Evolutionary conservation across 2,797 vertebrate genomes (phyloP).

Genomic region (Parauchenoglanis punctatus): DNA sequence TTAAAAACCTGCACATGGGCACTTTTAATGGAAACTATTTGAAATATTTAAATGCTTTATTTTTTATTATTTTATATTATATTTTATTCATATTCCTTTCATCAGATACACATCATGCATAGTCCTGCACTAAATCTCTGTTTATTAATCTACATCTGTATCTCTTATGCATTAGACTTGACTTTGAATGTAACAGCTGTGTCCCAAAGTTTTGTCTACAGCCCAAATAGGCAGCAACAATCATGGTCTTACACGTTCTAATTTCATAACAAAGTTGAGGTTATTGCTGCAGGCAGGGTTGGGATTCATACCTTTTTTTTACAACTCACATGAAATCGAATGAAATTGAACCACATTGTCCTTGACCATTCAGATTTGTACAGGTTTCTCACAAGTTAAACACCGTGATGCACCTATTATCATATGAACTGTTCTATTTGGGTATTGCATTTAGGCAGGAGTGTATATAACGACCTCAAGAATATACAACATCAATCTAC

Average conservation of each 20-base stretch:
- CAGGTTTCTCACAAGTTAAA: neutral
- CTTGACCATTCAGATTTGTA: neutral
- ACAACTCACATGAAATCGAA: neutral
- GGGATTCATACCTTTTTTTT: neutral
- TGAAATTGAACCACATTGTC: neutral
- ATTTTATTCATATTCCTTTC: conserved; percentile 17
- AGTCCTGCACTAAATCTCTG: neutral
- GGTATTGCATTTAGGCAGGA: neutral
- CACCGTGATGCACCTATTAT: neutral
- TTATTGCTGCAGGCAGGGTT: neutral
- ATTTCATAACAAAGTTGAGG: neutral
- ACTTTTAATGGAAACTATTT: conserved; percentile 66
- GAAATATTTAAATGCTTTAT: neutral
- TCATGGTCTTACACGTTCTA: neutral
- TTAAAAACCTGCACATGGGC: conserved; percentile 74
- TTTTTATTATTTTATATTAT: conserved; percentile 20
- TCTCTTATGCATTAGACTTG: neutral
- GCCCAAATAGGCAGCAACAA: neutral
- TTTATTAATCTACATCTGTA: neutral
- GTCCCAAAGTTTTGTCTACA: neutral
- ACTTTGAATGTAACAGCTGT: neutral
- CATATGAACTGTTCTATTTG: neutral
- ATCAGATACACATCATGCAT: conserved; percentile 10
- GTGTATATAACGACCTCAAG: neutral
- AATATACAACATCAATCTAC: conserved; percentile 12